Evolutionary conservation across 2,113 vertebrate genomes (phyloP), one percentile per base, ranked within the genome.

Genomic region (Tringa solitaria): DNA sequence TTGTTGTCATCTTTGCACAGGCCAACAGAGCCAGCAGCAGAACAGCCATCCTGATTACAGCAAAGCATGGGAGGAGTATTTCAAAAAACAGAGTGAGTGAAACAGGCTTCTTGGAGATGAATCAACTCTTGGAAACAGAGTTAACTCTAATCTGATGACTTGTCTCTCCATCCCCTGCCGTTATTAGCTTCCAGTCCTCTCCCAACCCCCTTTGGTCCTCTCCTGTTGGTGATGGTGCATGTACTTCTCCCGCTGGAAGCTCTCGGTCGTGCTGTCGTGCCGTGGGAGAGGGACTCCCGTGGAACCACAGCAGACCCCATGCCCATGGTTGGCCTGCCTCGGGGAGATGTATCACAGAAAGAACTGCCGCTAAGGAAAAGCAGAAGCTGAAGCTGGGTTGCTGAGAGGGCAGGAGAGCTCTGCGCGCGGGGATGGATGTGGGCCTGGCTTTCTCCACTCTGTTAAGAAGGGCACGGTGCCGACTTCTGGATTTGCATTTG

Each of bases 51-150:
- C 99, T 0, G 99, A 99, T 97, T 99, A 99, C 98, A 99, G 98
- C 98, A 99, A 99, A 97, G 98, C 98, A 61, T 99, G 99, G 99
- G 99, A 99, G 97, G 98, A 99, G 97, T 99, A 99, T 98, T 99
- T 99, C 98, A 99, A 99, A 95, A 99, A 99, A 88, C 99, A 99
- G 97, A 98, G 99, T 99, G 97, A 95, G 98, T 98, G 96, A 82
- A 56, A 33, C 72, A 56, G 84, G 96, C 88, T 72, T 41, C 8
- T 24, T 80, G 39, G 48, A 78, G 95, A 37, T 28, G 57, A 67
- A 46, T 51, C n/a, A 26, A 12, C 73, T 87, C 82, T 43, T 18
- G 37, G 61, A 45, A 51, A n/a, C 50, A 53, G 90, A 93, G 80
- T 69, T 72, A 14, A 69, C 86, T 63, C 87, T 67, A 70, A 75